phyloP scores from a whole-genome alignment of 2,888 invertebrate genomes.

The Phragmatobia fuliginosa region DNA sequence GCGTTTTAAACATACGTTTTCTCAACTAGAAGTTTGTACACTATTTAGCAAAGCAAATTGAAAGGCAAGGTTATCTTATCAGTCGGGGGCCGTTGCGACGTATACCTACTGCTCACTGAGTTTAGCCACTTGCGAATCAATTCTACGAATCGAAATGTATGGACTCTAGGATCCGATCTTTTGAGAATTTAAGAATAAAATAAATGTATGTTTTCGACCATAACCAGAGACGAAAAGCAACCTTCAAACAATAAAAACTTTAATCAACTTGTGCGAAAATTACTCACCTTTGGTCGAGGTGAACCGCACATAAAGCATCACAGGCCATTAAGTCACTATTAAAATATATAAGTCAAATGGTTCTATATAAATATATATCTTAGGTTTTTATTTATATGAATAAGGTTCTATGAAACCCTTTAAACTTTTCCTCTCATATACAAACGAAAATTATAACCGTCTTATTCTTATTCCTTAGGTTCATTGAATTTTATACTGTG shows the following conservation, averaged over 20 bases:
- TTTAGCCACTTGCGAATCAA: conserved; percentile 58
- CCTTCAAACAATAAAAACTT: conserved; percentile 23
- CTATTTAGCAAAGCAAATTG: conserved; percentile 77
- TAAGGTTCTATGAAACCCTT: not conserved
- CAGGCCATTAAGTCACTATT: conserved; percentile 19
- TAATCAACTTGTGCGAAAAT: conserved; percentile 19
- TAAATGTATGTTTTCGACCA: not conserved
- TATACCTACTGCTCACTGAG: conserved; percentile 44
- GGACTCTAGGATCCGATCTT: conserved; percentile 34
- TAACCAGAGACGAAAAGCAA: conserved; percentile 18
- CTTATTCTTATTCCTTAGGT: not conserved
- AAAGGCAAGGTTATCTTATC: conserved; percentile 86
- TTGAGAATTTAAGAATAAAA: conserved; percentile 15
- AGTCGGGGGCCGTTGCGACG: conserved; percentile 70
- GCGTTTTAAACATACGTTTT: conserved; percentile 61
- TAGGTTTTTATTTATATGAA: not conserved
- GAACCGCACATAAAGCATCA: conserved; percentile 26
- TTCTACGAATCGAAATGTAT: conserved; percentile 55
- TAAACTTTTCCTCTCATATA: not conserved
- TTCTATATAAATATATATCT: conserved; percentile 4
- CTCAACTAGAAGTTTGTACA: conserved; percentile 54
- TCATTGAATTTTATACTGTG: conserved; percentile 17
- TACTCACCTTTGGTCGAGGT: conserved; percentile 22
- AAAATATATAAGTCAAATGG: conserved; percentile 4
- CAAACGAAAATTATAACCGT: conserved; percentile 34